Evolutionary conservation across 1,140 invertebrate species (phyloP).

Genomic region (Hydropsyche tenuis): DNA sequence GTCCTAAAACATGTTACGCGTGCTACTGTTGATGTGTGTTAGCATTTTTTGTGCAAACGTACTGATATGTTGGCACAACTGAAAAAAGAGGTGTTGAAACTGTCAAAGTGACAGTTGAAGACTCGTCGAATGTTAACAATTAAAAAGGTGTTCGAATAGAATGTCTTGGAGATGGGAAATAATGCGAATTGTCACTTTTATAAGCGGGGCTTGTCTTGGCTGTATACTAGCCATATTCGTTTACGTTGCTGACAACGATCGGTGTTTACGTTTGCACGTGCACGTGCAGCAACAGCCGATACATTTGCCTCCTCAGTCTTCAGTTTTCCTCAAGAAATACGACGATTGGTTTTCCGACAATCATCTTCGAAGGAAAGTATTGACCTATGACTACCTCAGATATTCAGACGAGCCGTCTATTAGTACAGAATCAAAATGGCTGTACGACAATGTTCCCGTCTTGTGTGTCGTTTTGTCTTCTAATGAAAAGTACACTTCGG

Average conservation of each 20-base stretch:
- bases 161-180: background rate
- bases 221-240: background rate
- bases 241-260: background rate
- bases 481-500: conserved; percentile 31
- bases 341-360: background rate
- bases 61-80: background rate
- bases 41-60: background rate
- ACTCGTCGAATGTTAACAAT: no score
- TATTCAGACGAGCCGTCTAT: conserved; percentile 5
- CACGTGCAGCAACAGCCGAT: no score
- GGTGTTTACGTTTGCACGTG: background rate
- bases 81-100: background rate
- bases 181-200: background rate
- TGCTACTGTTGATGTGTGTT: background rate
- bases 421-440: conserved; percentile 33
- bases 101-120: conserved; percentile 9
- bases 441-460: conserved; percentile 29
- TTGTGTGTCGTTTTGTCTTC: conserved; percentile 42
- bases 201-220: background rate
- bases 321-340: background rate
- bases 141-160: background rate
- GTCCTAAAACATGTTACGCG: background rate
- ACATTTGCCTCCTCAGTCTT: background rate
- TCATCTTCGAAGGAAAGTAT: background rate
- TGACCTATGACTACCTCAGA: conserved; percentile 40